Conservation (phyloP, 2,113 vertebrate genomes). For the Microtus ochrogaster region DNA sequence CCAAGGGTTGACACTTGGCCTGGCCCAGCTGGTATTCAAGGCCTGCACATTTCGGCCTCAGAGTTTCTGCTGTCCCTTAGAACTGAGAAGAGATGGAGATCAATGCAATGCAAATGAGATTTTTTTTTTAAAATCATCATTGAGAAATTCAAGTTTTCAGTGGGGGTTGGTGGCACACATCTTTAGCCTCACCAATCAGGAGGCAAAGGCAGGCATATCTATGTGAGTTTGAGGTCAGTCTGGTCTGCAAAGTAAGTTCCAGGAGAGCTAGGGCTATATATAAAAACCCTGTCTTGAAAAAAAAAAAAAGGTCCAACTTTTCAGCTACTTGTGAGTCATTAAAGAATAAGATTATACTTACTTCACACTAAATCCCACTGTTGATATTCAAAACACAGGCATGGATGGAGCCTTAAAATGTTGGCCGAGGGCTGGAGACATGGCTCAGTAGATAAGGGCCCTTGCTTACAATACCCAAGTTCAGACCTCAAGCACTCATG, state of each 20-base stretch:
- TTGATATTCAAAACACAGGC: conserved; percentile 10
- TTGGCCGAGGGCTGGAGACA: not conserved
- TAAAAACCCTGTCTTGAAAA: not conserved
- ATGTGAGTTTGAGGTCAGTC: not conserved
- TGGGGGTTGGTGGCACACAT: no score
- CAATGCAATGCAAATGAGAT: not conserved
- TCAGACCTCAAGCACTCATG: not conserved
- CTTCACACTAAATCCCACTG: not conserved
- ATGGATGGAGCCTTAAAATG: not conserved
- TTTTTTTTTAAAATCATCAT: not conserved
- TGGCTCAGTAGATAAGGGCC: not conserved
- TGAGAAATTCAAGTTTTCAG: not conserved
- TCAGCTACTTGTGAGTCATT: not conserved
- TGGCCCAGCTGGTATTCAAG: not conserved
- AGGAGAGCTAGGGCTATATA: not conserved
- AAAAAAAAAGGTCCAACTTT: not conserved
- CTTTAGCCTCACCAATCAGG: no score
- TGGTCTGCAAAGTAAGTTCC: not conserved
- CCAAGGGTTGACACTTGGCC: not conserved
- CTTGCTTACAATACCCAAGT: not conserved
- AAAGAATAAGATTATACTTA: not conserved
- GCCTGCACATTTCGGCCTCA: not conserved
- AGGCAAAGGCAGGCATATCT: not conserved
- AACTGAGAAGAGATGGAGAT: not conserved
- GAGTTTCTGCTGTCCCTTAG: not conserved